Base-by-base conservation (phyloP, 2,888 invertebrate species). In the Neelides folsomi region DNA sequence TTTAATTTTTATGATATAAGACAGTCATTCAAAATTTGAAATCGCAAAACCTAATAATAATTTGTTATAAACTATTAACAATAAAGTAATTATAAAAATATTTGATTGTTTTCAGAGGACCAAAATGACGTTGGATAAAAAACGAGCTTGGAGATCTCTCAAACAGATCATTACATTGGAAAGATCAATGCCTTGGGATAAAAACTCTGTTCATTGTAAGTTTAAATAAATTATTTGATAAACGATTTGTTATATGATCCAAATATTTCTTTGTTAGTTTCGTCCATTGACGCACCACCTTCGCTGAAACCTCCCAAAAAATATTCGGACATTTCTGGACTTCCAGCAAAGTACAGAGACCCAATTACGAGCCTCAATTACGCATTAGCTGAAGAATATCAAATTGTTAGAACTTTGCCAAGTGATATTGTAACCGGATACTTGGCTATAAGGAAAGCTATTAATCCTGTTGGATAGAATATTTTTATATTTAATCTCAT, bases 401-500 rank as follows among this genome's bases (percentile, higher is more conserved):
- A 82, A 2, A 84, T 88, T 10, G 81, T 92, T 42, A 77, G 84
- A 65, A 84, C 80, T 66, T 73, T 94, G 59, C 92, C 92, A 1
- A 88, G 87, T 78, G 93, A 93, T 68, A 86, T 92, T 52, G 86
- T 89, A 20, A 84, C 87, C 42, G 92, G 92, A 2, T 92, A 88
- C 70, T 73, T 93, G 54, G 82, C 86, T 48, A 72, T 93, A 37
- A 75, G 93, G 63, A 89, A 88, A 62, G 84, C 88, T 2, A 70
- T 67, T 52, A 66, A 68, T 55, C 68, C 68, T 43, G 69, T 71
- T 42, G 63, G 63, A 37, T 60, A 38, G 55, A 85, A 90, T 27
- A 3, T 27, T 27, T 27, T 27, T 3, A 27, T 7, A n/a, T n/a
- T n/a, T n/a, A n/a, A n/a, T n/a, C n/a, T n/a, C n/a, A n/a, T n/a